Conservation (phyloP, 1,140 invertebrate genomes). For the Dendroctonus valens region DNA sequence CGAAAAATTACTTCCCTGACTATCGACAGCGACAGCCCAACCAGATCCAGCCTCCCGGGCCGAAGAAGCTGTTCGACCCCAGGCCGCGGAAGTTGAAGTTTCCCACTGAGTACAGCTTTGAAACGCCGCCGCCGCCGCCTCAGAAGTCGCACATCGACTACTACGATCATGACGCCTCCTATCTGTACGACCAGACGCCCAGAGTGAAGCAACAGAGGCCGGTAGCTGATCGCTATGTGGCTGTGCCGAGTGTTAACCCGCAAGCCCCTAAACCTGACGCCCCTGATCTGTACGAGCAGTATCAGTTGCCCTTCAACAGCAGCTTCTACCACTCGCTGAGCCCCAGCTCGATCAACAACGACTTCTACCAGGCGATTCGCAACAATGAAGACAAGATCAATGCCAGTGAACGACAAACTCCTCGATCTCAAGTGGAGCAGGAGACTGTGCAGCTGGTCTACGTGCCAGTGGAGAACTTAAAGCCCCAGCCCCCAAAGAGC, state of each 20-base stretch:
- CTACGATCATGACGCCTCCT: slow-evolving; percentile 9
- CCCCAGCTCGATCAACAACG: slow-evolving; percentile 35
- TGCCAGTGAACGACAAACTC: slow-evolving; percentile 3
- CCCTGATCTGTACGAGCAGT: slow-evolving; percentile 33
- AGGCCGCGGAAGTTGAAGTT: slow-evolving; percentile 28
- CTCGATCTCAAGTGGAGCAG: slow-evolving; percentile 42
- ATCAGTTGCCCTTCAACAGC: slow-evolving; percentile 34
- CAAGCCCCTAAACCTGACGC: slow-evolving; percentile 28
- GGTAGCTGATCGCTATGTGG: slow-evolving; percentile 27
- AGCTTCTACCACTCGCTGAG: slow-evolving; percentile 38
- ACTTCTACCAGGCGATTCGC: slow-evolving; percentile 28
- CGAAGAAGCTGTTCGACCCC: slow-evolving; percentile 27
- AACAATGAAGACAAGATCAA: slow-evolving; percentile 6
- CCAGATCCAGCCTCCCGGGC: slow-evolving; percentile 34
- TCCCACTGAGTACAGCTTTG: slow-evolving; percentile 38
- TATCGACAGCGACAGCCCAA: slow-evolving; percentile 39
- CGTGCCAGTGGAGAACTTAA: slow-evolving; percentile 73
- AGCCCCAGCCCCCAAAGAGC: slow-evolving; percentile 13
- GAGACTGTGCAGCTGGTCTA: slow-evolving; percentile 76
- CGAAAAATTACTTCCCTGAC: slow-evolving; percentile 50
- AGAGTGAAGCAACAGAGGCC: slow-evolving; percentile 19
- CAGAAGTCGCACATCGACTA: slow-evolving; percentile 24
- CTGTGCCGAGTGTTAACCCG: slow-evolving; percentile 28
- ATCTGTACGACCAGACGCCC: slow-evolving; percentile 9
- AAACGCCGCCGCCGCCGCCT: slow-evolving; percentile 30